Evolutionary conservation across 2,113 vertebrate species (phyloP), one percentile per base, ranked within the genome.

Genomic region (Corythoichthys intestinalis): DNA sequence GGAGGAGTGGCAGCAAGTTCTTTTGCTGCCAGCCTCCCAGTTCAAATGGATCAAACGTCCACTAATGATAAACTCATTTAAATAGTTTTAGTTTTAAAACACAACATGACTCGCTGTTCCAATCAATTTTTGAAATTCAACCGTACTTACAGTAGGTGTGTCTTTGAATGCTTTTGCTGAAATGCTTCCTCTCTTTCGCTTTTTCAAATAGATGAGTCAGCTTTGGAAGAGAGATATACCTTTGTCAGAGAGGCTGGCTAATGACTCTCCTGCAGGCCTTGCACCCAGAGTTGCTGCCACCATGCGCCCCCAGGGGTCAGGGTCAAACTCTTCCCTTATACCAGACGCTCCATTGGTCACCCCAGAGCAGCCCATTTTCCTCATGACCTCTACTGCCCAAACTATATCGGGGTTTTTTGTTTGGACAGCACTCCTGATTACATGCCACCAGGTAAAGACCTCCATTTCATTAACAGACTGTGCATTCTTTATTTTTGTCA

Each of bases 351-450:
- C 92, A 28, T 86, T 94, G 76, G 93, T 93, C 0, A 92, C 90
- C 64, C 84, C 92, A 66, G 94, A 94, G 47, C 90, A 94, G 79
- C 94, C 95, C 0, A 81, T 95, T 85, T 98, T 98, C 81, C 95
- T 98, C 75, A 97, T 98, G 96, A 98, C 95, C 38, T 92, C 93
- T 0, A 94, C 94, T 1, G 94, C 96, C 52, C 95, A 97, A 81
- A 94, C 93, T 48, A 93, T 97, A 86, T 98, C 96, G 1, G 96
- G 96, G 13, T 93, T 97, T 86, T 98, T 98, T 68, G 96, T 97
- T 17, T 98, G 96, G 96, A 96, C 95, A 0, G 96, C 96, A 60
- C 92, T 98, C 75, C 93, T 98, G 41, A 92, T 98, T 88, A 98
- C 96, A 71, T 96, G 96, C 84, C 96, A 98, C 82, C 96, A 98